Evolutionary conservation across 2,888 invertebrate genomes (phyloP), one percentile per base, ranked within the genome.

Genomic region (Hermodice carunculata): DNA sequence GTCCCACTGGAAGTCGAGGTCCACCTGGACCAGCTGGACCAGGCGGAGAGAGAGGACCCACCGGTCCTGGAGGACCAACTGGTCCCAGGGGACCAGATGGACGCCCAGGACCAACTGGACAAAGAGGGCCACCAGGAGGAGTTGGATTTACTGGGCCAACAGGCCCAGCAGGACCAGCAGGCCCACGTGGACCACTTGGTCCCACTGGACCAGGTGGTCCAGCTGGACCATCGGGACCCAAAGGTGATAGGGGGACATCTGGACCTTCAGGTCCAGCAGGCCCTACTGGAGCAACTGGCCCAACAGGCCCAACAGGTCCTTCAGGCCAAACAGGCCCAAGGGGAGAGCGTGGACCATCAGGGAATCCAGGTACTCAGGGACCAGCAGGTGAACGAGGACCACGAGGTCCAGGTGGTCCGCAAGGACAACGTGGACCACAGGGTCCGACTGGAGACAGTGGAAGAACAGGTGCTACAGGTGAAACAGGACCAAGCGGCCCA

Each of bases 271-370:
- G 53, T 32, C n/a, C n/a, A n/a, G n/a, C n/a, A n/a, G n/a, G n/a
- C n/a, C n/a, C n/a, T n/a, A n/a, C n/a, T n/a, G n/a, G n/a, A n/a
- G n/a, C n/a, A n/a, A n/a, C n/a, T n/a, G n/a, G n/a, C n/a, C n/a
- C n/a, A n/a, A n/a, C n/a, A n/a, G n/a, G n/a, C n/a, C n/a, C n/a
- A n/a, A n/a, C n/a, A n/a, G n/a, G n/a, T n/a, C n/a, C n/a, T n/a
- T 34, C 31, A 14, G 67, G 67, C 24, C 22, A 28, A 24, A 48
- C 44, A 56, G 67, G 34, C 28, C 24, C 43, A 5, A 51, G 34
- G 31, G 60, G 60, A 31, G 71, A 74, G 58, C 88, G 90, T 11
- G 94, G 94, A 74, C 75, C 78, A 37, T 62, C 73, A n/a, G 66
- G 68, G 48, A 46, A 64, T 1, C 43, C 79, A 78, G 82, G 82